phyloP scores from a whole-genome alignment of 2,888 invertebrate species.

The Platynereis dumerilii region DNA sequence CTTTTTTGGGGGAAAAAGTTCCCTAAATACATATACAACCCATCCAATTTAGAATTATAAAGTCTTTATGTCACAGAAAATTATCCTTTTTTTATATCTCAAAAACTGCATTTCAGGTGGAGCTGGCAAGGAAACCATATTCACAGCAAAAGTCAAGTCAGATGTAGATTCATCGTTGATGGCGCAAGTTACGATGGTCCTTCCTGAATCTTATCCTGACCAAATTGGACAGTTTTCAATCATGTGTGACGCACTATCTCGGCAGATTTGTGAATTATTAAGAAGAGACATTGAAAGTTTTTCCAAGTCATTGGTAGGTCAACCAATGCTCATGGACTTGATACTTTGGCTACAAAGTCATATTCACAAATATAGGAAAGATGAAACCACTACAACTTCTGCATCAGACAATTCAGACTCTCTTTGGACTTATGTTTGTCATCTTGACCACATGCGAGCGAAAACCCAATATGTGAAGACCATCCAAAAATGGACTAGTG shows the following conservation, averaged over 20 bases:
- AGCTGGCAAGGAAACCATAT: background rate
- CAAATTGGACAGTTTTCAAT: conserved; percentile 9
- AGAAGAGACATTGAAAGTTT: conserved; percentile 25
- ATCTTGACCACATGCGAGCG: conserved; percentile 54
- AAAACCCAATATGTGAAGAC: conserved; percentile 47
- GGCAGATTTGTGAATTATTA: conserved; percentile 4
- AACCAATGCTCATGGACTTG: conserved; percentile 41
- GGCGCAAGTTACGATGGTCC: background rate
- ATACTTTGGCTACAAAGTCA: conserved; percentile 34
- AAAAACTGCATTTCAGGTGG: too few relatives aligned
- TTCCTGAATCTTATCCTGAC: conserved; percentile 8
- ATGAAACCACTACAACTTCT: background rate
- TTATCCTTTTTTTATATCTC: too few relatives aligned
- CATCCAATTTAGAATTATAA: too few relatives aligned
- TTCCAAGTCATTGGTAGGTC: conserved; percentile 32
- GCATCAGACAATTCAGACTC: background rate
- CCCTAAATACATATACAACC: too few relatives aligned
- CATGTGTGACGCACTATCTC: background rate
- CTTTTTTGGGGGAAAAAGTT: too few relatives aligned
- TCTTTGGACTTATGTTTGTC: conserved; percentile 41
- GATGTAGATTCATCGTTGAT: background rate
- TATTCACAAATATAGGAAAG: conserved; percentile 13
- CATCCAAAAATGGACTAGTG: conserved; percentile 47
- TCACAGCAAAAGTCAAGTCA: background rate
- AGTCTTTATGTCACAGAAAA: too few relatives aligned